Conservation (phyloP, 2,113 vertebrate species). For the Mohoua ochrocephala region DNA sequence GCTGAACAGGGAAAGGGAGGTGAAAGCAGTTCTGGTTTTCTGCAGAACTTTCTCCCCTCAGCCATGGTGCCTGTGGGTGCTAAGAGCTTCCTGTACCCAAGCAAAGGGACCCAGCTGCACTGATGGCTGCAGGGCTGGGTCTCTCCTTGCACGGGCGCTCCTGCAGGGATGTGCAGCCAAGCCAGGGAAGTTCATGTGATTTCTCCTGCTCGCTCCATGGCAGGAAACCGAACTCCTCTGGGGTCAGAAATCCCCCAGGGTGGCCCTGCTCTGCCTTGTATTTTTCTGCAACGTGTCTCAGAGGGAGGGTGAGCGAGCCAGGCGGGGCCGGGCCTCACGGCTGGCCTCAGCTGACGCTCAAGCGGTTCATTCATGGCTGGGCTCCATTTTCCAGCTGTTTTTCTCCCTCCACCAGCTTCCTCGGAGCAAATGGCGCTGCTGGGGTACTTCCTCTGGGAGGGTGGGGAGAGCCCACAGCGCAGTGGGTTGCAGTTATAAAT, state of each 20-base stretch:
- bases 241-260: neutral
- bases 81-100: neutral
- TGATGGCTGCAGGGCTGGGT: fast-evolving
- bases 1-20: neutral
- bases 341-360: slow-evolving; percentile 12
- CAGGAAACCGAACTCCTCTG: neutral
- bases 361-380: neutral
- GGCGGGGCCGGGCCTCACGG: neutral
- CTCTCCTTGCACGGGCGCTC: neutral
- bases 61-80: fast-evolving
- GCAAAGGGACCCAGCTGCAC: neutral
- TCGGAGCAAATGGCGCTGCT: neutral
- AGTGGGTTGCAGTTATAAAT: neutral
- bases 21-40: neutral
- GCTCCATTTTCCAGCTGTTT: slow-evolving; percentile 29
- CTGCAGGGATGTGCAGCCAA: neutral
- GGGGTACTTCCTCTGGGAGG: neutral
- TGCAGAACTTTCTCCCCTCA: neutral
- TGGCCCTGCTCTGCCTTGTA: neutral
- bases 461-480: neutral
- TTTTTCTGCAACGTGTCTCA: slow-evolving; percentile 35
- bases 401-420: neutral
- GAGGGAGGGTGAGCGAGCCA: neutral
- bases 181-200: neutral
- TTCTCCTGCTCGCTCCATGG: neutral